Percentiles rank a stretch among this genome's conserved stretches.
phyloP scores from a whole-genome alignment of 2,888 invertebrate genomes.

The Andrena hattorfiana region DNA sequence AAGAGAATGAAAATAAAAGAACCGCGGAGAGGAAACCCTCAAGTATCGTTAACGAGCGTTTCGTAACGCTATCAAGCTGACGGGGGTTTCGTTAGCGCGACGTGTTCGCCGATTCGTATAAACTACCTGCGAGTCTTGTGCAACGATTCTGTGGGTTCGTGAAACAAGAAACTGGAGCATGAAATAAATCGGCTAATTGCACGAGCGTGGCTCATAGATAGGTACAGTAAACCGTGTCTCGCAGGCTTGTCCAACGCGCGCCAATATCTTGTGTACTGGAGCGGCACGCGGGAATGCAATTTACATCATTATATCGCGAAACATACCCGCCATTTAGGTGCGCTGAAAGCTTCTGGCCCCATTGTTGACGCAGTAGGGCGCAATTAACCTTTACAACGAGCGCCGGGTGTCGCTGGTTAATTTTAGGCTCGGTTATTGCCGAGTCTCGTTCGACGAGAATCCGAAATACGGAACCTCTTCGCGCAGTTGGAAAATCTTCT shows the following conservation, averaged over 20 bases:
- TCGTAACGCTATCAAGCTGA: constrained; percentile 1
- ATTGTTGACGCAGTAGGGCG: constrained; percentile 26
- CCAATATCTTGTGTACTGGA: constrained; percentile 28
- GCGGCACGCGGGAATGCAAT: constrained; percentile 38
- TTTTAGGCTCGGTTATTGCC: constrained; percentile 18
- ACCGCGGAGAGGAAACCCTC: not conserved
- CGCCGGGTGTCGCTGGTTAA: constrained; percentile 8
- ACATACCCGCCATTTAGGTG: constrained; percentile 44
- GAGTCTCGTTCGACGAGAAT: too few relatives aligned
- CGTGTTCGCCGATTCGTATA: not conserved
- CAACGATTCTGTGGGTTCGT: not conserved
- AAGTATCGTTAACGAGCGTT: constrained; percentile 6
- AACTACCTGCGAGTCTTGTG: not conserved
- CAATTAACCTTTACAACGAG: constrained; percentile 37
- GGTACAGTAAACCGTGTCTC: not conserved
- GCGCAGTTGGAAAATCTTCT: too few relatives aligned
- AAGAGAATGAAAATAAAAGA: not conserved
- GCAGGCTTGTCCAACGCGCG: not conserved
- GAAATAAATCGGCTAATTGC: constrained; percentile 33
- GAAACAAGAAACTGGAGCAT: constrained; percentile 2
- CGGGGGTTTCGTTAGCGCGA: not conserved
- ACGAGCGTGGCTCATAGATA: constrained; percentile 5
- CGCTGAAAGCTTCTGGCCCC: constrained; percentile 44
- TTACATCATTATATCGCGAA: constrained; percentile 58
- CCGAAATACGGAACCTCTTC: too few relatives aligned